Evolutionary conservation across 2,797 vertebrate species (phyloP), one percentile per base, ranked within the genome.

Genomic region (Xenentodon cancila): DNA sequence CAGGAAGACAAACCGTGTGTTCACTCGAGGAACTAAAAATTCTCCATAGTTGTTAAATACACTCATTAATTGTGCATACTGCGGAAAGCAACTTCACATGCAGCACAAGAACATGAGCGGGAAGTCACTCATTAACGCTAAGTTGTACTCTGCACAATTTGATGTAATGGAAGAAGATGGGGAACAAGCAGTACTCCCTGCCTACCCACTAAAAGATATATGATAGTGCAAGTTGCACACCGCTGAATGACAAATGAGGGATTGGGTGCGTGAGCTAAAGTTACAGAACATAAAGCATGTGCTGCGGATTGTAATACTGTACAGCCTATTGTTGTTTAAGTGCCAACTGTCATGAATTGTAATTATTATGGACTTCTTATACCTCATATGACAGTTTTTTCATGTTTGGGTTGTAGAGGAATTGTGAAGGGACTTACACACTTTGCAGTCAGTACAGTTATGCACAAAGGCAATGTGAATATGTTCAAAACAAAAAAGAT

Each of bases 1-100:
- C 74, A 74, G 72, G 60, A 79, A 79, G 71, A 81, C 76, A 81
- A 78, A 84, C 79, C 68, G 64, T 81, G 77, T 56, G 72, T 68
- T 65, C 55, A 78, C 71, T 73, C 77, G 67, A 84, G 71, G 64
- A 80, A 80, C 69, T 42, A 34, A 64, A 79, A 79, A 73, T 71
- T 59, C 62, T 71, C 77, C 67, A 85, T 82, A 72, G 74, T 68
- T 47, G 66, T 84, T 72, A 78, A 80, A 73, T 51, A 53, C 45
- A 60, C 54, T 59, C 71, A 76, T 80, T 79, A 73, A 67, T 59
- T 27, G 42, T 34, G 45, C 9, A 49, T 17, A 11, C 12, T 25
- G 40, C 47, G 44, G 30, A 62, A 50, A 53, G 13, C 9, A 1
- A 44, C 11, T 56, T 71, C 37, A 62, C 8, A 19, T 59, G 37